These are phyloP conservation scores for Blastobasis adustella DNA, from an alignment of 2,888 invertebrate genomes.

Conservation along the genomic window DNA sequence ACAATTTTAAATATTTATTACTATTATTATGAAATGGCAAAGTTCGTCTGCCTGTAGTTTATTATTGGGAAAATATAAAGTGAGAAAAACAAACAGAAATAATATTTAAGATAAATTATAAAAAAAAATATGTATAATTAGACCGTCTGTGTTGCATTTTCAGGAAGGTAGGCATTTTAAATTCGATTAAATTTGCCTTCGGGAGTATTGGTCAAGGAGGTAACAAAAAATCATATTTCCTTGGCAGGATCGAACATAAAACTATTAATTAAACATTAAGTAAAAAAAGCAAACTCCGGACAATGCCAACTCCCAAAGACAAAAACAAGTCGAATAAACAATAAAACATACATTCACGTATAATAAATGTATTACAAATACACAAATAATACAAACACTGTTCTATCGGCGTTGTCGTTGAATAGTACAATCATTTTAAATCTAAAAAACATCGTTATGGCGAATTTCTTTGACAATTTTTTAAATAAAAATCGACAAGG, in stretches of 20 bases:
- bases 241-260: neutral
- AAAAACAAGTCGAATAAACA: neutral
- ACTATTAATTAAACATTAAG: neutral
- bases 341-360: constrained; percentile 30
- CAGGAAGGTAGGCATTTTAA: constrained; percentile 36
- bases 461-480: too few species aligned
- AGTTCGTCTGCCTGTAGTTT: too few species aligned
- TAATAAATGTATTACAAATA: constrained; percentile 49
- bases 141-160: constrained; percentile 75
- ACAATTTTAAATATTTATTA: constrained; percentile 26
- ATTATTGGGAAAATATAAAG: neutral
- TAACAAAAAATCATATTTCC: neutral
- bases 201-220: too few species aligned
- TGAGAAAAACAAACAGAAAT: constrained; percentile 10
- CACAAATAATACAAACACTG: constrained; percentile 43
- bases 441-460: neutral
- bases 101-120: constrained; percentile 13
- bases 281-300: neutral
- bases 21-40: too few species aligned
- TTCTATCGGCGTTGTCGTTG: constrained; percentile 33
- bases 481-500: too few species aligned
- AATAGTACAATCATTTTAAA: neutral
- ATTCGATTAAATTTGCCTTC: too few species aligned
- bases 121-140: constrained; percentile 13
- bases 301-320: constrained; percentile 1